These are phyloP conservation scores for Sinella curviseta DNA, from an alignment of 1,140 invertebrate species.

Conservation along the genomic window DNA sequence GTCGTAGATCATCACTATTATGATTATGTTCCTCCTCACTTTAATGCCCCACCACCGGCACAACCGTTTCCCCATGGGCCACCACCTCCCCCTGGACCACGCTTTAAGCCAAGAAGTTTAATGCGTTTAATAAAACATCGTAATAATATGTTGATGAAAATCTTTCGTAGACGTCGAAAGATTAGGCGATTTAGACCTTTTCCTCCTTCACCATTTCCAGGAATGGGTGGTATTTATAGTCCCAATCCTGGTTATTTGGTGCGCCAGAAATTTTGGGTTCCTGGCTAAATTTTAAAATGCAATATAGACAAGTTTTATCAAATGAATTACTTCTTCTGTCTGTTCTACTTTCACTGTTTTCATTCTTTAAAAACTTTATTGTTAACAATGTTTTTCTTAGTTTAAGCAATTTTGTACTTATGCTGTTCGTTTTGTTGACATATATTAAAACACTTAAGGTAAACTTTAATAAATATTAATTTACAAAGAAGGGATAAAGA, in stretches of 20 bases:
- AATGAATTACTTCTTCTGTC: too few species aligned
- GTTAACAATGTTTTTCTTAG: too few species aligned
- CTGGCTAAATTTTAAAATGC: background rate
- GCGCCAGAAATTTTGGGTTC: conserved; percentile 33
- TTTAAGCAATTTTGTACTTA: too few species aligned
- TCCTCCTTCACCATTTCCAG: conserved; percentile 44
- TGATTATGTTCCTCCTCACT: background rate
- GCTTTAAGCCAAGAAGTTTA: background rate
- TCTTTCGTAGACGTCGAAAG: background rate
- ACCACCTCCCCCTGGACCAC: background rate
- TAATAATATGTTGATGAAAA: background rate
- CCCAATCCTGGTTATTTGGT: conserved; percentile 47
- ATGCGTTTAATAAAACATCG: background rate
- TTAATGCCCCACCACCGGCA: background rate
- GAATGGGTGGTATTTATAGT: conserved; percentile 39
- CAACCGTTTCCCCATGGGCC: background rate
- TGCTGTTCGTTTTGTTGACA: too few species aligned
- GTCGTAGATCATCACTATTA: background rate
- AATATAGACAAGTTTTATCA: background rate
- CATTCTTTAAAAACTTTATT: too few species aligned
- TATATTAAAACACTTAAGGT: too few species aligned
- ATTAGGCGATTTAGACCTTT: conserved; percentile 21
- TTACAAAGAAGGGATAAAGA: too few species aligned
- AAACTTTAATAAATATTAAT: too few species aligned
- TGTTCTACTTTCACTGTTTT: too few species aligned